Percentiles rank a stretch among this genome's conserved stretches.
phyloP scores from a whole-genome alignment of 2,797 vertebrate genomes.

The Vipera latastei region DNA sequence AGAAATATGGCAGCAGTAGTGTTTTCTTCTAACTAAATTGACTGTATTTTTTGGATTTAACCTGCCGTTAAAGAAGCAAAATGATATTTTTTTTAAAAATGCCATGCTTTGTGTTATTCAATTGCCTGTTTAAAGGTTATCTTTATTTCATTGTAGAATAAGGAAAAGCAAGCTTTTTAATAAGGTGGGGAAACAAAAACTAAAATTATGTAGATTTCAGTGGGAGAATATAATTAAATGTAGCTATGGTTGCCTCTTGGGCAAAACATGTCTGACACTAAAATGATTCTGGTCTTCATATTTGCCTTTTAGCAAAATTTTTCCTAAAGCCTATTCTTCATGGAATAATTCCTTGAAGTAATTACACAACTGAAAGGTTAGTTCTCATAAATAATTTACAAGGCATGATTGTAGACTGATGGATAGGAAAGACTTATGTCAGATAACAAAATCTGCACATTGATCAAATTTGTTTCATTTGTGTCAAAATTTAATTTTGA shows the following conservation, averaged over 20 bases:
- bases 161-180: not conserved
- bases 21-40: too few species aligned
- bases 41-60: too few species aligned
- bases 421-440: conserved; percentile 46
- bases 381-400: conserved; percentile 53
- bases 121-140: not conserved
- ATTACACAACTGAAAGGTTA: conserved; percentile 63
- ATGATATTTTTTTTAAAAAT: not conserved
- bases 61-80: too few species aligned
- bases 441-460: conserved; percentile 40
- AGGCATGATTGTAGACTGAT: conserved; percentile 47
- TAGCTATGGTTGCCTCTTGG: not conserved
- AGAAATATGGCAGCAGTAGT: too few species aligned
- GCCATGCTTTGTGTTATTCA: not conserved
- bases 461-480: conserved; percentile 10
- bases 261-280: conserved; percentile 16
- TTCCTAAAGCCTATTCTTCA: conserved; percentile 38
- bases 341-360: conserved; percentile 55
- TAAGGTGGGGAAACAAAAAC: too few species aligned
- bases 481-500: conserved; percentile 47
- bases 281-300: conserved; percentile 29
- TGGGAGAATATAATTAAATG: not conserved
- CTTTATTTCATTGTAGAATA: not conserved
- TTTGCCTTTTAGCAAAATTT: conserved; percentile 33
- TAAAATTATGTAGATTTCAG: not conserved